Conservation (phyloP, 2,797 vertebrate species). For the Manis javanica region DNA sequence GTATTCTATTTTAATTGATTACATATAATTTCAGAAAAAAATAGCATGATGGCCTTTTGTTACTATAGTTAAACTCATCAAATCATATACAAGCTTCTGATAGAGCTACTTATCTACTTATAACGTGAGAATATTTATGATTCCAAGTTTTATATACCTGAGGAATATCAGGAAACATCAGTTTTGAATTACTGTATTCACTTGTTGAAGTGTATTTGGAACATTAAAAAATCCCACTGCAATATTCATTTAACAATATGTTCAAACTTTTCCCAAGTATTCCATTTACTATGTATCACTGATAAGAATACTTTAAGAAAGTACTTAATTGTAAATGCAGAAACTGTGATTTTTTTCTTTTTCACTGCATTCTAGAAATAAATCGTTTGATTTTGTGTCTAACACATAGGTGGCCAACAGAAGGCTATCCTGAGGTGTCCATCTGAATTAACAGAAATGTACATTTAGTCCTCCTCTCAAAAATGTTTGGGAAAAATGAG, state of each 20-base stretch:
- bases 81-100: not conserved
- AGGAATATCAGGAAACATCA: not conserved
- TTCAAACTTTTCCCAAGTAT: conserved; percentile 28
- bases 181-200: conserved; percentile 29
- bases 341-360: not conserved
- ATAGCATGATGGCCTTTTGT: conserved; percentile 68
- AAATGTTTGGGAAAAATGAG: conserved; percentile 63
- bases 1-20: conserved; percentile 81
- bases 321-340: conserved; percentile 45
- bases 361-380: conserved; percentile 22
- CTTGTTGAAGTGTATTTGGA: conserved; percentile 23
- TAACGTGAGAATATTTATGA: conserved; percentile 1
- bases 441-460: conserved; percentile 9
- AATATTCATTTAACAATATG: conserved; percentile 32
- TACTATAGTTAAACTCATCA: not conserved
- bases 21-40: conserved; percentile 79
- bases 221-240: conserved; percentile 27
- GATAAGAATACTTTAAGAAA: conserved; percentile 54
- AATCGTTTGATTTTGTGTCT: conserved; percentile 61
- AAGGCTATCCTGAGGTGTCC: not conserved
- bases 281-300: not conserved
- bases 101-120: not conserved
- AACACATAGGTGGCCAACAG: not conserved
- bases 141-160: not conserved
- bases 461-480: not conserved